These are phyloP conservation scores for Callorhinus ursinus DNA, from an alignment of 2,113 vertebrate species.

Conservation along the genomic window DNA sequence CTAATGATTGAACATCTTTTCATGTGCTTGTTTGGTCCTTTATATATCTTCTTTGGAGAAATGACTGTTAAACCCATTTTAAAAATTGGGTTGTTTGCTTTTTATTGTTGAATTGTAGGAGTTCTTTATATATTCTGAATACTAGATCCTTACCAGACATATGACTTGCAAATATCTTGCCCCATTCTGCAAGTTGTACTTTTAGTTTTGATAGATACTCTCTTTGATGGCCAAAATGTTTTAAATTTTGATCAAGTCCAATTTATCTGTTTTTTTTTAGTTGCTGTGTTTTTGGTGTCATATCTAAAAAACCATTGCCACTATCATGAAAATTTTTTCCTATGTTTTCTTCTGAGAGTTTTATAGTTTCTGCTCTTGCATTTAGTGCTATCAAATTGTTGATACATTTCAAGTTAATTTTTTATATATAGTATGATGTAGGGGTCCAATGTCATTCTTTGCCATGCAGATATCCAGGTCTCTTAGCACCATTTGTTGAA, in stretches of 20 bases:
- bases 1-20: not conserved
- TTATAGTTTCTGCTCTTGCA: not conserved
- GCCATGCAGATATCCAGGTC: not conserved
- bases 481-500: not conserved
- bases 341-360: not conserved
- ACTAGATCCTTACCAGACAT: not conserved
- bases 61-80: not conserved
- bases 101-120: not conserved
- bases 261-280: not conserved
- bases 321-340: not conserved
- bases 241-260: not conserved
- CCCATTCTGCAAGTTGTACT: not conserved
- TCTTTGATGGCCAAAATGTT: not conserved
- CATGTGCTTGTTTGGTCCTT: not conserved
- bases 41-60: not conserved
- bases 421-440: not conserved
- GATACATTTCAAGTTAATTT: not conserved
- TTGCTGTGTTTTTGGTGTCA: not conserved
- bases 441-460: not conserved
- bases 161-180: not conserved
- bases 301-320: not conserved
- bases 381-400: not conserved
- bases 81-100: not conserved
- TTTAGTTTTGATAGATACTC: not conserved
- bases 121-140: slow-evolving; percentile 21